These are phyloP conservation scores for Parasteatoda tepidariorum DNA, from an alignment of 1,140 invertebrate species.

Conservation along the genomic window DNA sequence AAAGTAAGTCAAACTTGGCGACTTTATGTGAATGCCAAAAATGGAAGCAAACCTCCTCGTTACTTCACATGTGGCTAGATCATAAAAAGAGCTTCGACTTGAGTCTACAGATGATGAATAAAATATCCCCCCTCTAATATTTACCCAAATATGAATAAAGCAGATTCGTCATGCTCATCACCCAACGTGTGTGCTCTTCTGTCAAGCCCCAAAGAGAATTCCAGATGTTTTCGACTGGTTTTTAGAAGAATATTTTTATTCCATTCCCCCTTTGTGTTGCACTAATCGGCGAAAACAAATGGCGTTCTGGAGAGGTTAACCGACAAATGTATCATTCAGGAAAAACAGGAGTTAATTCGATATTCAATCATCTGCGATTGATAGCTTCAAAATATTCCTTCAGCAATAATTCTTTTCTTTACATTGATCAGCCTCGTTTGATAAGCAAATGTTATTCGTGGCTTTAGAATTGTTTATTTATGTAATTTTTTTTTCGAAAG, in stretches of 20 bases:
- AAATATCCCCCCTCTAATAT: slow-evolving; percentile 39
- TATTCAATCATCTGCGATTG: neutral
- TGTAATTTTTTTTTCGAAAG: no score
- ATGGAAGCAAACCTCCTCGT: neutral
- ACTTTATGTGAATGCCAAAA: slow-evolving; percentile 1
- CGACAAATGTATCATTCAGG: slow-evolving; percentile 32
- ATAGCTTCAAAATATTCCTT: no score
- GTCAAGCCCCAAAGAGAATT: slow-evolving; percentile 15
- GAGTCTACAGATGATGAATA: slow-evolving; percentile 57
- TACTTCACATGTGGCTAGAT: neutral
- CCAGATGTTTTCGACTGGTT: slow-evolving; percentile 56
- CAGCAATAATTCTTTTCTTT: no score
- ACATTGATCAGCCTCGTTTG: no score
- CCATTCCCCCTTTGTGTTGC: slow-evolving; percentile 23
- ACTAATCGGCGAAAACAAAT: slow-evolving; percentile 56
- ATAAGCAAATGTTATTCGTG: no score
- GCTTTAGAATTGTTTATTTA: no score
- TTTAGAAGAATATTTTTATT: neutral
- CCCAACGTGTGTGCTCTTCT: slow-evolving; percentile 14
- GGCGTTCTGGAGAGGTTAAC: slow-evolving; percentile 31
- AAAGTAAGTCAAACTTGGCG: no score
- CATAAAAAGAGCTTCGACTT: slow-evolving; percentile 38
- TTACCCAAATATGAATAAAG: slow-evolving; percentile 56
- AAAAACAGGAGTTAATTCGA: neutral
- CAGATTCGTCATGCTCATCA: slow-evolving; percentile 57